phyloP scores from a whole-genome alignment of 2,797 vertebrate genomes.

The Distichodus sexfasciatus region DNA sequence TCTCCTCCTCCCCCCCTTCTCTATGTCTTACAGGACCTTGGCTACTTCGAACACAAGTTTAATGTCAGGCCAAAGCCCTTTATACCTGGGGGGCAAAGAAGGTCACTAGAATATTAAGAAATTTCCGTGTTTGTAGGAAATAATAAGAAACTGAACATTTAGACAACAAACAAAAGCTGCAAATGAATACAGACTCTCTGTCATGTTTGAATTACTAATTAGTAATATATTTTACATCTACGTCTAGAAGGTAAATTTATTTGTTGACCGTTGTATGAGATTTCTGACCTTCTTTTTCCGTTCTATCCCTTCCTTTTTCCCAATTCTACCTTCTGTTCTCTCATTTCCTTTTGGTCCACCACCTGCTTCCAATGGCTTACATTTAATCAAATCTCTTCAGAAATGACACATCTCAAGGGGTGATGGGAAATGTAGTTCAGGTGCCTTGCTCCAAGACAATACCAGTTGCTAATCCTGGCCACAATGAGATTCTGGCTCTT shows the following conservation, averaged over 20 bases:
- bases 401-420: slow-evolving; percentile 68
- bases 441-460: slow-evolving; percentile 71
- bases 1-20: slow-evolving; percentile 61
- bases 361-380: slow-evolving; percentile 29
- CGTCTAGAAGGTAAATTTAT: background rate
- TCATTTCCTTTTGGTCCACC: slow-evolving; percentile 45
- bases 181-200: background rate
- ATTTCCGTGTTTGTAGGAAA: slow-evolving; percentile 3
- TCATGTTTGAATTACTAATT: too few species aligned
- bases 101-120: slow-evolving; percentile 46
- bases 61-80: slow-evolving; percentile 81
- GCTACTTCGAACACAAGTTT: slow-evolving; percentile 92
- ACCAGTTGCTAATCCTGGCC: slow-evolving; percentile 30
- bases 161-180: background rate
- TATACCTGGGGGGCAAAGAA: slow-evolving; percentile 48
- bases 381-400: slow-evolving; percentile 51
- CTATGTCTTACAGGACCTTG: slow-evolving; percentile 78
- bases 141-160: background rate
- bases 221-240: too few species aligned
- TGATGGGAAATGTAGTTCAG: slow-evolving; percentile 71
- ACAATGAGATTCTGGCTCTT: slow-evolving; percentile 20
- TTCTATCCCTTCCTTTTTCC: slow-evolving; percentile 41
- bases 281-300: slow-evolving; percentile 42
- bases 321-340: background rate
- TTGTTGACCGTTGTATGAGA: background rate